These are phyloP conservation scores for Alligator sinensis DNA, from an alignment of 2,113 vertebrate species.

Conservation along the genomic window DNA sequence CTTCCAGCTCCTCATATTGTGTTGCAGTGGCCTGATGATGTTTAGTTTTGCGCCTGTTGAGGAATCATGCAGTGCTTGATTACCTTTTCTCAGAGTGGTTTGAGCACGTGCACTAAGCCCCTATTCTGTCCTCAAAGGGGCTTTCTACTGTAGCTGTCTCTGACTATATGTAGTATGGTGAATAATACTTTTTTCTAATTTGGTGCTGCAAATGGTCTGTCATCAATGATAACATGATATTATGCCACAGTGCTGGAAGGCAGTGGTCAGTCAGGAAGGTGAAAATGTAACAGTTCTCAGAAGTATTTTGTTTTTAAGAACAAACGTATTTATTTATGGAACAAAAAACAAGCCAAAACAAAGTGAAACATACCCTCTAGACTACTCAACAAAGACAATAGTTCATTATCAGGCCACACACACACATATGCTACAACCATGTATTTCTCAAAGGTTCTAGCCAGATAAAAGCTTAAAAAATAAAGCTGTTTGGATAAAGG, in stretches of 20 bases:
- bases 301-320: slow-evolving; percentile 29
- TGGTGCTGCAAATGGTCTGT: slow-evolving; percentile 43
- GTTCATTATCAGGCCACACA: slow-evolving; percentile 33
- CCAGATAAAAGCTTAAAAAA: background rate
- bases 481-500: background rate
- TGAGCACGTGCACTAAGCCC: background rate
- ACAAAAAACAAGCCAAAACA: slow-evolving; percentile 45
- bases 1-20: slow-evolving; percentile 51
- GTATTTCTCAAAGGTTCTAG: background rate
- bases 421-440: background rate
- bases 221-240: slow-evolving; percentile 41
- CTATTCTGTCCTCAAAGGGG: rapidly evolving
- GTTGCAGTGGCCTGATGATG: slow-evolving; percentile 54
- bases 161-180: background rate
- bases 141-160: slow-evolving; percentile 1
- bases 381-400: background rate
- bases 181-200: slow-evolving; percentile 49
- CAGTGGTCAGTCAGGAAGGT: slow-evolving; percentile 31
- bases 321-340: slow-evolving; percentile 37
- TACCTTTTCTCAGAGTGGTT: slow-evolving; percentile 31
- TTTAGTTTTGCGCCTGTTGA: slow-evolving; percentile 72
- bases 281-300: slow-evolving; percentile 13
- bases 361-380: slow-evolving; percentile 20
- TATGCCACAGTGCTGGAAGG: background rate
- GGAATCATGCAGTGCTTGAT: slow-evolving; percentile 41